phyloP scores from a whole-genome alignment of 1,140 invertebrate species.

The Antheraea mylitta region DNA sequence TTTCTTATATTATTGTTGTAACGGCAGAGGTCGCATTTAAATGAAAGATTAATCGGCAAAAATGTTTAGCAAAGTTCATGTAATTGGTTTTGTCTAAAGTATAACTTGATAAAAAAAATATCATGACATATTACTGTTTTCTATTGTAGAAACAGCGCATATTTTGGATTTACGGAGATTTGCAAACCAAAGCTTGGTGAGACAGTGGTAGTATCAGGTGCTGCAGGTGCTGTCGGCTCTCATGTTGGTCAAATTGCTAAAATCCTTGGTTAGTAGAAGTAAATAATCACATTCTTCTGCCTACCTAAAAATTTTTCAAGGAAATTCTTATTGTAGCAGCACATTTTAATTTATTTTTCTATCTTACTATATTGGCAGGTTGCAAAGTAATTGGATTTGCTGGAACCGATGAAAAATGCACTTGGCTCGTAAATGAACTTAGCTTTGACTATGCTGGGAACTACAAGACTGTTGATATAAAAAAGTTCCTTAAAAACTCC shows the following conservation, averaged over 20 bases:
- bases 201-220: constrained; percentile 83
- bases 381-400: constrained; percentile 86
- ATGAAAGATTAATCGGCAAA: no score
- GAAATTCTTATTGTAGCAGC: no score
- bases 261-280: constrained; percentile 74
- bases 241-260: constrained; percentile 88
- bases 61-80: no score
- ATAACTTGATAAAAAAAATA: no score
- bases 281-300: no score
- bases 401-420: constrained; percentile 84
- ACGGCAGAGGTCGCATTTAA: no score
- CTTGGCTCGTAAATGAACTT: constrained; percentile 83
- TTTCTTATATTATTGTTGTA: no score
- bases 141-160: constrained; percentile 83
- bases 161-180: constrained; percentile 85
- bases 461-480: constrained; percentile 83
- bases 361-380: constrained; percentile 55
- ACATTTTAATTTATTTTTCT: neutral
- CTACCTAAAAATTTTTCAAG: no score
- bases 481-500: constrained; percentile 76
- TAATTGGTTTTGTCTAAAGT: no score
- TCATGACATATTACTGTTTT: constrained; percentile 27
- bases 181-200: constrained; percentile 85
- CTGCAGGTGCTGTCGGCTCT: constrained; percentile 84
- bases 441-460: constrained; percentile 85